phyloP scores from a whole-genome alignment of 2,797 vertebrate species.

The Selene dorsalis region DNA sequence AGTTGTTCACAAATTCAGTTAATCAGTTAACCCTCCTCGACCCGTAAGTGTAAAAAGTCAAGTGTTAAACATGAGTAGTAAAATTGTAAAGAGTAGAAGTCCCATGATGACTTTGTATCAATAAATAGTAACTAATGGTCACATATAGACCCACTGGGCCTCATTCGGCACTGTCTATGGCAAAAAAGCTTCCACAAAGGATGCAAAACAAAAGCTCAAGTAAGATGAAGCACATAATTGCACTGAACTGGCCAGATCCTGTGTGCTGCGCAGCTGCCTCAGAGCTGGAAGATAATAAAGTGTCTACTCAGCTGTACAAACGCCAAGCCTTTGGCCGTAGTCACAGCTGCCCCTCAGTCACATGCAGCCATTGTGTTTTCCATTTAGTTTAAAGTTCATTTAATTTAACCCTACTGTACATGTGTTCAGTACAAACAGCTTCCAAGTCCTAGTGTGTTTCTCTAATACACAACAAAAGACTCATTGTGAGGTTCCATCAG shows the following conservation, averaged over 20 bases:
- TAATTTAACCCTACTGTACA: not conserved
- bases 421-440: not conserved
- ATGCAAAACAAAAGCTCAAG: conserved; percentile 19
- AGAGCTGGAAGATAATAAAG: conserved; percentile 46
- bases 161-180: not conserved
- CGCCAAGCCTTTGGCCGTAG: not conserved
- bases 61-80: conserved; percentile 1
- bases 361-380: conserved; percentile 12
- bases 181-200: conserved; percentile 4
- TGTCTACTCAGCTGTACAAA: conserved; percentile 51
- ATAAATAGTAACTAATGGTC: conserved; percentile 41
- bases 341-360: conserved; percentile 37
- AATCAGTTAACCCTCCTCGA: not conserved
- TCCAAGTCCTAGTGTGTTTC: conserved; percentile 17
- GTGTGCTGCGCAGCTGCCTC: conserved; percentile 38
- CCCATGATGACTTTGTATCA: not conserved
- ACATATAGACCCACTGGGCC: not conserved
- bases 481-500: conserved; percentile 34
- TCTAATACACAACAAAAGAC: conserved; percentile 44
- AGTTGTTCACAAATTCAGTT: not conserved
- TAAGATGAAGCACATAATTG: conserved; percentile 1
- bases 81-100: not conserved
- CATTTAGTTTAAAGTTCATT: conserved; percentile 10
- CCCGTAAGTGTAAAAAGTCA: not conserved
- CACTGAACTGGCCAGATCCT: not conserved